Evolutionary conservation across 2,888 invertebrate species (phyloP).

Genomic region (Ptilodon capucinus): DNA sequence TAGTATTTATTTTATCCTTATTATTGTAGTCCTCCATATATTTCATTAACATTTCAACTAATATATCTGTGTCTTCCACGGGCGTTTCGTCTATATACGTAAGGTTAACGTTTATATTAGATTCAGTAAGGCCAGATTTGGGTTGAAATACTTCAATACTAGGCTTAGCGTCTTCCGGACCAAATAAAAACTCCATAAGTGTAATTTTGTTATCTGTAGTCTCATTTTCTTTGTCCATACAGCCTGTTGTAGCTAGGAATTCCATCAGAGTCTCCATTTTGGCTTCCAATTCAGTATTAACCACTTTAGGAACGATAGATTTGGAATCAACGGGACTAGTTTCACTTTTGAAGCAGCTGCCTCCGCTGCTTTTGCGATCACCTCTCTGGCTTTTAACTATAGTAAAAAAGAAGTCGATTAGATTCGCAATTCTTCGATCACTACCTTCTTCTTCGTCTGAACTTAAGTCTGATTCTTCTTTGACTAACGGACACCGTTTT

Average conservation of each 20-base stretch:
- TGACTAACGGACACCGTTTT: conserved; percentile 68
- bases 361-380: conserved; percentile 68
- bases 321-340: conserved; percentile 60
- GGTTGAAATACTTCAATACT: conserved; percentile 57
- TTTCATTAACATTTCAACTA: conserved; percentile 74
- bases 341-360: conserved; percentile 72
- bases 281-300: conserved; percentile 69
- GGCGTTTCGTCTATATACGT: conserved; percentile 76
- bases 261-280: conserved; percentile 79
- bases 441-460: conserved; percentile 68
- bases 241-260: conserved; percentile 70
- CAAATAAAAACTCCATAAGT: conserved; percentile 76
- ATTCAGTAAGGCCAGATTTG: conserved; percentile 58
- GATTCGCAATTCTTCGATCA: conserved; percentile 70
- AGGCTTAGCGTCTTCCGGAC: conserved; percentile 63
- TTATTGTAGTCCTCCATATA: conserved; percentile 72
- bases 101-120: conserved; percentile 68
- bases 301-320: conserved; percentile 48
- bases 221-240: conserved; percentile 63
- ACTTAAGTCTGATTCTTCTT: conserved; percentile 70
- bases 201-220: conserved; percentile 70
- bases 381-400: conserved; percentile 76
- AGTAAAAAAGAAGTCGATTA: conserved; percentile 78
- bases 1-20: conserved; percentile 55
- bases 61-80: conserved; percentile 64